Evolutionary conservation across 2,888 invertebrate species (phyloP), one percentile per base, ranked within the genome.

Genomic region (Drosophila acutilabella): DNA sequence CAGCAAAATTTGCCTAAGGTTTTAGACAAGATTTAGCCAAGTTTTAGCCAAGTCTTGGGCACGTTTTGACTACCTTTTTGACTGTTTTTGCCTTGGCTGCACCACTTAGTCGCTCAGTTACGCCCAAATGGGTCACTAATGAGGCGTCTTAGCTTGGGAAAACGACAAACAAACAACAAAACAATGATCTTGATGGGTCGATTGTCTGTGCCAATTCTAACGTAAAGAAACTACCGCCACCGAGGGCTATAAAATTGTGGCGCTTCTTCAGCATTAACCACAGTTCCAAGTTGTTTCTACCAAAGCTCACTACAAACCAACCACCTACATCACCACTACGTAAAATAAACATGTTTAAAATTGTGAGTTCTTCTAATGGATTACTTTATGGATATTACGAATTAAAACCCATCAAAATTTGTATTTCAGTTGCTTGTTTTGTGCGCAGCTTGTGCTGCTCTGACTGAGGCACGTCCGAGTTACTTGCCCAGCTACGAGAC

Each of bases 121-220:
- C 87, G 88, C 87, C 86, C 81, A 89, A 86, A 86, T 86, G 88
- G 81, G 56, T 67, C 74, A 86, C 89, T 89, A 86, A 86, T 88
- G 83, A 88, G 79, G 67, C 78, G 70, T 72, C 71, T 14, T 23
- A 38, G 76, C 70, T 70, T 88, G 89, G 70, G 89, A 84, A 88
- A 44, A 64, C 18, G 7, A 13, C 23, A 30, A 30, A 41, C 50
- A 40, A 52, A 64, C 26, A 38, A 45, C 56, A 40, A 30, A 51
- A 16, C 54, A 56, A 51, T 52, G 50, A 48, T 78, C 67, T 90
- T 58, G 83, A 81, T 90, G 84, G 74, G 66, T 73, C 82, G 87
- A 89, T 89, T 89, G 90, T 89, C 76, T 84, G 79, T 76, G 81
- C 83, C 81, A 84, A 84, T 84, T 88, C 89, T 86, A 86, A 88